Evolutionary conservation across 2,797 vertebrate species (phyloP).

Genomic region (Chloroceryle inda): DNA sequence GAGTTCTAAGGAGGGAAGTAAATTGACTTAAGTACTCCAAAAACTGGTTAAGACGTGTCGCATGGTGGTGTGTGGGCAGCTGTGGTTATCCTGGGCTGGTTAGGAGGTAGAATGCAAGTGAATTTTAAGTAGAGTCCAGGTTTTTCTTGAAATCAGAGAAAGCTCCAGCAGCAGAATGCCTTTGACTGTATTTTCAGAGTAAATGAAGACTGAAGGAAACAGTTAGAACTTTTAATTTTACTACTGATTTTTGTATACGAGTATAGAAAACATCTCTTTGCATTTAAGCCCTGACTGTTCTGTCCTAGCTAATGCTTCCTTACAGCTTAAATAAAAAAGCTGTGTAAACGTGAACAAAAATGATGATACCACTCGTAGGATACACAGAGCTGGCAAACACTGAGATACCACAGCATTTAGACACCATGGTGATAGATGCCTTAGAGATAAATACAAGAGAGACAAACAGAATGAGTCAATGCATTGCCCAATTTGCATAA

Average conservation of each 20-base stretch:
- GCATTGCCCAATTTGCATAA: conserved; percentile 36
- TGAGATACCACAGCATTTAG: not conserved
- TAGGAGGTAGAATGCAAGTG: not conserved
- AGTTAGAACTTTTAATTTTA: not conserved
- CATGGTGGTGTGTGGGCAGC: not conserved
- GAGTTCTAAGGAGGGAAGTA: not conserved
- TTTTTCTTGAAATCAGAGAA: not conserved
- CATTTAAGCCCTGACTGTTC: not conserved
- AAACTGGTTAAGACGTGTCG: not conserved
- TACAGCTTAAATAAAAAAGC: not conserved
- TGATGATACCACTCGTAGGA: not conserved
- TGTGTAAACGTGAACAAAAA: not conserved
- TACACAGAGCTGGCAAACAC: not conserved
- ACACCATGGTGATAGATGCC: conserved; percentile 48
- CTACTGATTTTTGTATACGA: not conserved
- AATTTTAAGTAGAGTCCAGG: not conserved
- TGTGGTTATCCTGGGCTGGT: not conserved
- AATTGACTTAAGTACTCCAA: not conserved
- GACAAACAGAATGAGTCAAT: conserved; percentile 55
- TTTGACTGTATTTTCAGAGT: not conserved
- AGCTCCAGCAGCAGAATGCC: not conserved
- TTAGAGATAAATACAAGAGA: conserved; percentile 39
- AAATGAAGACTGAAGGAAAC: not conserved
- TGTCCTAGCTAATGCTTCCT: not conserved
- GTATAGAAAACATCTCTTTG: not conserved